Evolutionary conservation across 2,888 invertebrate genomes (phyloP).

Genomic region (Xestia ashworthii): DNA sequence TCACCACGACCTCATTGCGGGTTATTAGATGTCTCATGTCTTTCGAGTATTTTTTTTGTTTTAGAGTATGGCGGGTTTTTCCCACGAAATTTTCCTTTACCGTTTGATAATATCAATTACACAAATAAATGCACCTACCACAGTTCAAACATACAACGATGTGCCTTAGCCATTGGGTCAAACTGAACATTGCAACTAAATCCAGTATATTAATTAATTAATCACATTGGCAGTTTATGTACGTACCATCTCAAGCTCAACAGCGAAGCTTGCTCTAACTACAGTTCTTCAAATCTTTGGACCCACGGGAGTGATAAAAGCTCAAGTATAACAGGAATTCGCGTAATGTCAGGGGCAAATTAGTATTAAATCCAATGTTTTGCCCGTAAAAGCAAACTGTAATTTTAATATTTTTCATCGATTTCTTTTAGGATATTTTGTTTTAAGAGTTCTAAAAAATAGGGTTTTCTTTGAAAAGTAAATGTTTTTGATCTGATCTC

Average conservation of each 20-base stretch:
- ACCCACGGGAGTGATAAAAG: constrained; percentile 44
- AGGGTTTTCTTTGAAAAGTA: not conserved
- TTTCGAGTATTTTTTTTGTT: not conserved
- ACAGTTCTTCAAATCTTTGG: constrained; percentile 40
- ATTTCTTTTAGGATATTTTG: not conserved
- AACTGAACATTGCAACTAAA: not conserved
- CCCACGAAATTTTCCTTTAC: not conserved
- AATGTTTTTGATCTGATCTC: not conserved
- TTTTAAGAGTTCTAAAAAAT: not conserved
- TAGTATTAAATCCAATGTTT: constrained; percentile 4
- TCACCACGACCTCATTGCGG: no score
- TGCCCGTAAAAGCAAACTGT: not conserved
- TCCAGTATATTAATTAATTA: constrained; percentile 1
- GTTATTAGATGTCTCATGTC: not conserved
- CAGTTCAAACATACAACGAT: not conserved
- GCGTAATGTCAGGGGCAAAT: constrained; percentile 10
- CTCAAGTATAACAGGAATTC: constrained; percentile 41
- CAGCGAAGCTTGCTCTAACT: constrained; percentile 19
- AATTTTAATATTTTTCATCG: not conserved
- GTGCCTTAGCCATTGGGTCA: not conserved
- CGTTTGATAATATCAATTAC: not conserved
- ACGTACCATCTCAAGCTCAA: constrained; percentile 10
- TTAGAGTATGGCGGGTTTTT: not conserved
- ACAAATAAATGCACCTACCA: not conserved
- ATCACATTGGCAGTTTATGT: constrained; percentile 29